These are phyloP conservation scores for Tokudaia tokunoshimensis DNA, from an alignment of 2,797 vertebrate species.

Conservation along the genomic window DNA sequence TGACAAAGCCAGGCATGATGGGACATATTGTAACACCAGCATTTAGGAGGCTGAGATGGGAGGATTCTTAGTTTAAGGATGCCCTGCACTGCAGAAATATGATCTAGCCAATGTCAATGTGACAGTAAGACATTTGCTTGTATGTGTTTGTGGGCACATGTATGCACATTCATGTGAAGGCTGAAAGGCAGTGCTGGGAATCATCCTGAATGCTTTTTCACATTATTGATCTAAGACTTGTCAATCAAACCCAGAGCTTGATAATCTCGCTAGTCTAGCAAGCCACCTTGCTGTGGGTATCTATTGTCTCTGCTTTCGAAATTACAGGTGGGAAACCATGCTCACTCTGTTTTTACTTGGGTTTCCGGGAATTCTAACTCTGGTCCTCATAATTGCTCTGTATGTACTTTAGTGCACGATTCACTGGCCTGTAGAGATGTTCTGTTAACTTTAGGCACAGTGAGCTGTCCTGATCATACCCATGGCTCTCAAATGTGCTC, in stretches of 20 bases:
- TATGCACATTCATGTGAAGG: not conserved
- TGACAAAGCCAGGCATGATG: not conserved
- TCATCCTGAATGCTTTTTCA: not conserved
- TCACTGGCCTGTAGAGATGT: not conserved
- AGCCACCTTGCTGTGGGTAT: not conserved
- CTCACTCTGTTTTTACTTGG: not conserved
- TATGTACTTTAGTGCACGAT: too few species aligned
- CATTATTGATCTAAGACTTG: not conserved
- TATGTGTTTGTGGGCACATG: not conserved
- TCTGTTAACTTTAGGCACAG: not conserved
- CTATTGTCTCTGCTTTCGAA: not conserved
- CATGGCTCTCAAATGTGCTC: not conserved
- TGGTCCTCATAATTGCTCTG: not conserved
- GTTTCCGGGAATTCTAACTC: not conserved
- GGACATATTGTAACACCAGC: not conserved
- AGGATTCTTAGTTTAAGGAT: not conserved
- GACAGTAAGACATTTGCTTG: not conserved
- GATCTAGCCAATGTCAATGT: not conserved
- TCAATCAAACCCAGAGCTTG: not conserved
- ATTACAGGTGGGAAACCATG: too few species aligned
- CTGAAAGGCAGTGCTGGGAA: not conserved
- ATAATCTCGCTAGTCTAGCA: not conserved
- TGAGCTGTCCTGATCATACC: not conserved
- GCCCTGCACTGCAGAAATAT: not conserved
- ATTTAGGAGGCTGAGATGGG: not conserved